Evolutionary conservation across 2,888 invertebrate species (phyloP), one percentile per base, ranked within the genome.

Genomic region (Polyommatus iphigenia): DNA sequence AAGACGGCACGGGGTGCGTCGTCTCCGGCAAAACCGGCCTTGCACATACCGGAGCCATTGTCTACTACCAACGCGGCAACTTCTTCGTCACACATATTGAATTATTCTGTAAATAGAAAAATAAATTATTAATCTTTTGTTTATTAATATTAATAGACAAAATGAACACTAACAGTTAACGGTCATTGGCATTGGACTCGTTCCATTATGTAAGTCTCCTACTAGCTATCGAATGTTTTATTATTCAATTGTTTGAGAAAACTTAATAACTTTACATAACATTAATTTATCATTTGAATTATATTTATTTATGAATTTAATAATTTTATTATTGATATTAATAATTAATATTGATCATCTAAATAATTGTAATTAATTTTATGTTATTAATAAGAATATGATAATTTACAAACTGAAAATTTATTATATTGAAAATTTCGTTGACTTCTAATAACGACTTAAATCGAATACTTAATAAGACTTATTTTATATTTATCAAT

Each of bases 1-100:
- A 99, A 99, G 85, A 98, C 98, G 90, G 98, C 98, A 87, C 98
- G 96, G 81, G 98, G 98, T 77, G 98, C 98, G 91, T 98, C 98
- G 94, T 98, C 98, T 85, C 98, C 98, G 87, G 98, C 98, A 92
- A 98, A 98, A 85, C 98, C 98, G 93, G 98, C 98, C 92, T 98
- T 98, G 96, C 98, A 98, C 98, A 98, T 98, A 91, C 98, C 98
- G 96, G 98, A 98, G 87, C 98, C 99, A 97, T 99, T 99, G 96
- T 99, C 98, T 89, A 98, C 98, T 90, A 98, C 98, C 95, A 98
- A 96, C 91, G 98, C 98, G 94, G 97, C 97, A 94, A 98, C 97
- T 96, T 98, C 97, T 78, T 91, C 92, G 91, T 92, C 92, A 87
- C 92, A 92, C 92, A 92, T 92, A 87, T 81, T 92, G 87, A 89